These are phyloP conservation scores for Megaceryle maxima DNA, from an alignment of 2,113 vertebrate species.

Conservation along the genomic window DNA sequence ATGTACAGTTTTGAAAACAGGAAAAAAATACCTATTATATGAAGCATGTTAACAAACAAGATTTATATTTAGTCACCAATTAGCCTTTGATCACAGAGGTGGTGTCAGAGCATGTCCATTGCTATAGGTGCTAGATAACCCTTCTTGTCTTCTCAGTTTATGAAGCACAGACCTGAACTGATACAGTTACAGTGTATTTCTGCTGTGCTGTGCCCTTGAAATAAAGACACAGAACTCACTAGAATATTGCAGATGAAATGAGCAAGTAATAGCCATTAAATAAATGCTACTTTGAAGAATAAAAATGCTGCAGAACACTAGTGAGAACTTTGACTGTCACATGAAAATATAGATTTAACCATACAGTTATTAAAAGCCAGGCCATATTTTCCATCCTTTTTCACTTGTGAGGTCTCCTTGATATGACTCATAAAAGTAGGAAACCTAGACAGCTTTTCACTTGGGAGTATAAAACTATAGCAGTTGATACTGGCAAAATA, in stretches of 20 bases:
- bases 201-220: neutral
- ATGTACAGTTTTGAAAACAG: neutral
- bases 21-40: neutral
- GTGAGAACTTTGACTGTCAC: neutral
- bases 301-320: neutral
- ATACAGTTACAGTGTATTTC: neutral
- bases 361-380: slow-evolving; percentile 3
- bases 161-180: neutral
- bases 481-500: slow-evolving; percentile 70
- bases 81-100: neutral
- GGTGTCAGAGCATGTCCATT: neutral
- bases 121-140: neutral
- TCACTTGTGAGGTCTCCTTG: slow-evolving; percentile 68
- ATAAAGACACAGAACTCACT: neutral
- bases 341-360: neutral
- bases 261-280: slow-evolving; percentile 2
- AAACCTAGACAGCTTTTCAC: slow-evolving; percentile 53
- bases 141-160: neutral
- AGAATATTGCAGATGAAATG: neutral
- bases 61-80: neutral
- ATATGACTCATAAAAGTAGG: slow-evolving; percentile 59
- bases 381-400: neutral
- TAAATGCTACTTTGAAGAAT: neutral
- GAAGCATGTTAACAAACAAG: neutral
- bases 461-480: slow-evolving; percentile 35